Percentiles rank a stretch among this genome's conserved stretches.
Evolutionary conservation across 1,140 invertebrate species (phyloP).

Genomic region (Alviniconcha marisindica): DNA sequence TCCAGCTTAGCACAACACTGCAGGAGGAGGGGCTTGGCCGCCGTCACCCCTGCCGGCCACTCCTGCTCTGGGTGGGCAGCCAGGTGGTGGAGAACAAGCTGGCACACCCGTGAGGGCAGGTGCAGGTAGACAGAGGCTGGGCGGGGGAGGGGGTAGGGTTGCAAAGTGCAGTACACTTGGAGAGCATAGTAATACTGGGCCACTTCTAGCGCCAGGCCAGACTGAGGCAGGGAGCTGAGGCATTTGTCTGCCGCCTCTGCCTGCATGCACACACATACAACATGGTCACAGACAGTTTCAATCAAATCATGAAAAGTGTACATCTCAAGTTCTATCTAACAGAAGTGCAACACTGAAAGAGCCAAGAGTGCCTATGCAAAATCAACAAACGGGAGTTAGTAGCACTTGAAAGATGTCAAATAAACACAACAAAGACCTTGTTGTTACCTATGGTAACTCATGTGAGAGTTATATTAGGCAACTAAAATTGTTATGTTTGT

Average conservation of each 20-base stretch:
- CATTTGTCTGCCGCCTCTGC: constrained; percentile 62
- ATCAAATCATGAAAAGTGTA: too few species aligned
- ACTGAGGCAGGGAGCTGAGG: constrained; percentile 68
- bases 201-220: constrained; percentile 70
- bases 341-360: too few species aligned
- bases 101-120: constrained; percentile 60
- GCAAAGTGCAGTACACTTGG: constrained; percentile 63
- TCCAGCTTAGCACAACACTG: constrained; percentile 71
- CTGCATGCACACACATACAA: constrained; percentile 39
- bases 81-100: constrained; percentile 57
- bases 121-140: constrained; percentile 59
- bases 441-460: too few species aligned
- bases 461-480: too few species aligned
- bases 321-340: too few species aligned
- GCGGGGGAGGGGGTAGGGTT: constrained; percentile 47
- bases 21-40: constrained; percentile 58
- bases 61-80: constrained; percentile 47
- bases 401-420: too few species aligned
- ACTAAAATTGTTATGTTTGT: too few species aligned
- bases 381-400: too few species aligned
- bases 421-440: too few species aligned
- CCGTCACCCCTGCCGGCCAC: constrained; percentile 54
- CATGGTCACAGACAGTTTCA: background rate
- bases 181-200: constrained; percentile 74
- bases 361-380: background rate